Evolutionary conservation across 2,797 vertebrate genomes (phyloP).

Genomic region (Peromyscus nudipes): DNA sequence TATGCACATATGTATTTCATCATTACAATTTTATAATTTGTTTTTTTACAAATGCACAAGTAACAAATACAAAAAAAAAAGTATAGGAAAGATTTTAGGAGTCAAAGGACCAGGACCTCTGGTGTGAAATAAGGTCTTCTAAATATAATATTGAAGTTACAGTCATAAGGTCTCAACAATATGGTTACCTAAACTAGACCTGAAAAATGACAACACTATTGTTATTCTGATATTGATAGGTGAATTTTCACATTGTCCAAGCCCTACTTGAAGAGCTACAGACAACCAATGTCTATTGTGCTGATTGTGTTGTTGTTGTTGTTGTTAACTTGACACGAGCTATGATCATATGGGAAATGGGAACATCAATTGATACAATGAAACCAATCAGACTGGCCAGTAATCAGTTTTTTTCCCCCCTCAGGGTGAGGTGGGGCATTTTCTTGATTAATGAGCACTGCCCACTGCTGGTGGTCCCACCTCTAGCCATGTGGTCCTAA

Average conservation of each 20-base stretch:
- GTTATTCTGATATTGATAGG: background rate
- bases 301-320: background rate
- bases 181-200: background rate
- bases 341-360: background rate
- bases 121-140: no score
- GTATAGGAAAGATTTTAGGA: background rate
- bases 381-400: no score
- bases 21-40: conserved; percentile 35
- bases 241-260: background rate
- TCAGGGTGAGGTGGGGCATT: background rate
- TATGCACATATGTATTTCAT: background rate
- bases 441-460: background rate
- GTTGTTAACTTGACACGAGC: background rate
- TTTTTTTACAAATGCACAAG: background rate
- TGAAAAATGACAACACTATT: background rate
- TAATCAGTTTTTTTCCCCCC: background rate
- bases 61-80: background rate
- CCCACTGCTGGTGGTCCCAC: no score
- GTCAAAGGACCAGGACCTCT: background rate
- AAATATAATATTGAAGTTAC: background rate
- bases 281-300: background rate
- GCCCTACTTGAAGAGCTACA: no score
- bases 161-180: background rate
- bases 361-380: background rate
- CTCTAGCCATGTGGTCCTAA: background rate